These are phyloP conservation scores for Anguilla anguilla DNA, from an alignment of 2,797 vertebrate genomes.

Conservation along the genomic window DNA sequence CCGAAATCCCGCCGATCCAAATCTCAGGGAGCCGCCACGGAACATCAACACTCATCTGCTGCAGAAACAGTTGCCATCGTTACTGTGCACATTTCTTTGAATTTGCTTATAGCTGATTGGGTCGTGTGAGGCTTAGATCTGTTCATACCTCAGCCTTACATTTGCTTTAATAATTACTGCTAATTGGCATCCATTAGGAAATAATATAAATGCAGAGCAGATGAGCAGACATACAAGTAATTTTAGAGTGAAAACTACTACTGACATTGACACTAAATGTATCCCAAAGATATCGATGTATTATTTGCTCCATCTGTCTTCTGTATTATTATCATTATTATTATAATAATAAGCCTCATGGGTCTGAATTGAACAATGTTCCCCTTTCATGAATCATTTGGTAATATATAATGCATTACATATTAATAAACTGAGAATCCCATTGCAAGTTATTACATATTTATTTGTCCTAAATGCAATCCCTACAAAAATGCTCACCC, in stretches of 20 bases:
- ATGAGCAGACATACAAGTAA: neutral
- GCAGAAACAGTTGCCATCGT: neutral
- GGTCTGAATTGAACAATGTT: too few species aligned
- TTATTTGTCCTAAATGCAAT: too few species aligned
- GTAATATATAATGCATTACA: too few species aligned
- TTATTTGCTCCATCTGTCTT: too few species aligned
- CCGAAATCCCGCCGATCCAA: neutral
- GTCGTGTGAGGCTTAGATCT: neutral
- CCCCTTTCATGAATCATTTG: too few species aligned
- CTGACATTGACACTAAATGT: neutral
- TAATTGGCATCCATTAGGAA: neutral
- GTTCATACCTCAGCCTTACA: neutral
- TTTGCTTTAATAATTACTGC: neutral
- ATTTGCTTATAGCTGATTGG: neutral
- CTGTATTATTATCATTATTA: too few species aligned
- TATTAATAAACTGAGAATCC: too few species aligned
- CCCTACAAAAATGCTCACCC: too few species aligned
- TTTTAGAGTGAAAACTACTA: too few species aligned
- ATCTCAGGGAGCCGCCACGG: neutral
- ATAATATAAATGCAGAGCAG: neutral
- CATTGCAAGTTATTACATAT: too few species aligned
- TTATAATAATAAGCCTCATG: too few species aligned
- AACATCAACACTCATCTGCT: neutral
- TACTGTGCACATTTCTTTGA: neutral
- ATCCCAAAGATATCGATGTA: too few species aligned